Evolutionary conservation across 1,140 invertebrate genomes (phyloP).

Genomic region (Pararge aegeria): DNA sequence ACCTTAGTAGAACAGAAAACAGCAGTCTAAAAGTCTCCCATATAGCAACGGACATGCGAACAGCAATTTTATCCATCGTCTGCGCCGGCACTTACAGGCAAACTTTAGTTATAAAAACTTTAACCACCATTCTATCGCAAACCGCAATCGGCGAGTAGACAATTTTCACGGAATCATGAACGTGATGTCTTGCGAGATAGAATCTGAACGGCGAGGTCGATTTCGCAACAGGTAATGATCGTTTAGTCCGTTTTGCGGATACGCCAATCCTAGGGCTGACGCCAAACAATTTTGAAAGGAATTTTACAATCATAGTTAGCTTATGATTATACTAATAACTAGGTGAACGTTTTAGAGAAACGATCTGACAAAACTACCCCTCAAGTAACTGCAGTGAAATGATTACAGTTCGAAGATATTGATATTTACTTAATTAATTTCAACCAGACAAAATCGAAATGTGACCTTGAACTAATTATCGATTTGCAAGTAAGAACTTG

Average conservation of each 20-base stretch:
- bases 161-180: constrained; percentile 12
- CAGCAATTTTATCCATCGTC: neutral
- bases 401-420: too few species aligned
- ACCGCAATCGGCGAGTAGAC: constrained; percentile 15
- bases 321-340: too few species aligned
- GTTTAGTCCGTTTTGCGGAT: constrained; percentile 3
- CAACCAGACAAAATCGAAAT: too few species aligned
- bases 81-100: neutral
- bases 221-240: constrained; percentile 13
- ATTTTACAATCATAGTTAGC: neutral
- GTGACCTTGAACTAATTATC: too few species aligned
- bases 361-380: too few species aligned
- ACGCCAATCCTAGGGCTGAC: constrained; percentile 1
- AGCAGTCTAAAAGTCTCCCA: too few species aligned
- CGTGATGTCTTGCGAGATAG: constrained; percentile 16
- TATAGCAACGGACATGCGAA: too few species aligned
- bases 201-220: constrained; percentile 10
- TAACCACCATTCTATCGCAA: constrained; percentile 5
- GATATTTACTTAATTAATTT: too few species aligned
- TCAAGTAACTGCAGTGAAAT: too few species aligned
- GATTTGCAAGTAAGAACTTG: neutral
- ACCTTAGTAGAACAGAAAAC: too few species aligned
- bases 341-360: too few species aligned
- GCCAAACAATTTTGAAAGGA: neutral
- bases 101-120: neutral